These are phyloP conservation scores for Takifugu bimaculatus DNA, from an alignment of 2,113 vertebrate genomes.

Conservation along the genomic window DNA sequence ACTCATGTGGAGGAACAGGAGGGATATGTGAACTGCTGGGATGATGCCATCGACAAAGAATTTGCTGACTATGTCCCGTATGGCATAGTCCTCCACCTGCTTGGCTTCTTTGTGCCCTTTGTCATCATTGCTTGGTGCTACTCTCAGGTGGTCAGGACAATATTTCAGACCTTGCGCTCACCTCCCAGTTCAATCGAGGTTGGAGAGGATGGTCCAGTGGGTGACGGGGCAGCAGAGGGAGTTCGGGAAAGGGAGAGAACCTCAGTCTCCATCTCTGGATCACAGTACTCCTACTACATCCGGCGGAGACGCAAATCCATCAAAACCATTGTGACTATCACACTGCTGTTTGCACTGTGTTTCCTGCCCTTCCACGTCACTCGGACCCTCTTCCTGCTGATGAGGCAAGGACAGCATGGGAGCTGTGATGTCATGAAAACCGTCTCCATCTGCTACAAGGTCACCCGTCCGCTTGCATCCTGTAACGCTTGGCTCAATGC, in stretches of 20 bases:
- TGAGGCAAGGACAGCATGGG: conserved; percentile 66
- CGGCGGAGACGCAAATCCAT: conserved; percentile 76
- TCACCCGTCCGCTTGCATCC: conserved; percentile 78
- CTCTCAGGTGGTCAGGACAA: conserved; percentile 77
- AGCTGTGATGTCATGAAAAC: conserved; percentile 71
- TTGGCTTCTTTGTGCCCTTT: conserved; percentile 80
- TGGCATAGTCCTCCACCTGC: conserved; percentile 75
- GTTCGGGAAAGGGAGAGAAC: conserved; percentile 38
- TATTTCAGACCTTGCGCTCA: conserved; percentile 72
- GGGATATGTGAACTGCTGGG: conserved; percentile 77
- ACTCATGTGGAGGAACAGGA: conserved; percentile 14
- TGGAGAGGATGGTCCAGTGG: conserved; percentile 41
- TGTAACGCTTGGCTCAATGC: conserved; percentile 82
- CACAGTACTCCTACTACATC: conserved; percentile 72
- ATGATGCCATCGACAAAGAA: conserved; percentile 78
- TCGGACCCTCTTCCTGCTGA: conserved; percentile 77
- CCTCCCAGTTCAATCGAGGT: conserved; percentile 54
- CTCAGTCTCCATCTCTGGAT: conserved; percentile 62
- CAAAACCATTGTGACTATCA: conserved; percentile 80
- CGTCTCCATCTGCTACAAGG: conserved; percentile 82
- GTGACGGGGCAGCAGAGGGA: conserved; percentile 22
- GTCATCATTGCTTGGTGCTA: conserved; percentile 81
- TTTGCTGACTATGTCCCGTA: conserved; percentile 79
- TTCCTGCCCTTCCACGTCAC: conserved; percentile 82
- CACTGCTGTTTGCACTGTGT: conserved; percentile 78